Conservation (phyloP, 1,140 invertebrate species). For the Drosophila paulistorum region DNA sequence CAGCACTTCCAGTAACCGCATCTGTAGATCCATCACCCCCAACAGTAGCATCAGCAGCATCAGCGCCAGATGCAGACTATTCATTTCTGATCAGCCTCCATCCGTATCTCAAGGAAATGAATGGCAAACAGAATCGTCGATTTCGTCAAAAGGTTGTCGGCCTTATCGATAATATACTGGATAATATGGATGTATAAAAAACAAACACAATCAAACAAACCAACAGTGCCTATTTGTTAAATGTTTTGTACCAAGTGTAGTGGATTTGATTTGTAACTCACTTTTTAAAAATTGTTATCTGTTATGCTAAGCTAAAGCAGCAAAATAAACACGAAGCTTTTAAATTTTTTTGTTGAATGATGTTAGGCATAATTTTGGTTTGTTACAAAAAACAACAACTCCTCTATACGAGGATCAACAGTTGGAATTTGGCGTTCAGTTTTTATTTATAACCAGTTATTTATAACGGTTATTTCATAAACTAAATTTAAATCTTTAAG, state of each 20-base stretch:
- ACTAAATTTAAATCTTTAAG: background rate
- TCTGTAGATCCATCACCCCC: background rate
- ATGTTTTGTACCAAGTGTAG: constrained; percentile 29
- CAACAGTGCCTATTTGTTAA: constrained; percentile 71
- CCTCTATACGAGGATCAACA: background rate
- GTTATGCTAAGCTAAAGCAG: constrained; percentile 3
- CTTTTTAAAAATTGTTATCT: constrained; percentile 37
- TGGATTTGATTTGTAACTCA: constrained; percentile 39
- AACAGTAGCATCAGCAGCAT: background rate
- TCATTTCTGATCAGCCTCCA: constrained; percentile 76
- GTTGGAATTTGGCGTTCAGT: background rate
- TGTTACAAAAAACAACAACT: no score
- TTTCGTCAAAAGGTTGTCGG: constrained; percentile 76
- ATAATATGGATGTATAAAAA: constrained; percentile 57
- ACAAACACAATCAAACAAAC: background rate
- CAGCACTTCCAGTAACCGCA: constrained; percentile 26
- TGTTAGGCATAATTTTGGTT: no score
- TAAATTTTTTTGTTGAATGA: no score
- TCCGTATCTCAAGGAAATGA: constrained; percentile 78
- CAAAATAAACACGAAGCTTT: background rate
- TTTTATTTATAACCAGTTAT: background rate
- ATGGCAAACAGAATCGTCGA: constrained; percentile 74
- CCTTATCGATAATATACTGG: constrained; percentile 74
- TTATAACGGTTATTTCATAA: background rate
- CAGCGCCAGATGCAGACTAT: constrained; percentile 72